A percentile compares a stretch with the other conserved stretches of the same genome.
These are phyloP conservation scores for Melolontha melolontha DNA, from an alignment of 2,888 invertebrate species.

Conservation along the genomic window DNA sequence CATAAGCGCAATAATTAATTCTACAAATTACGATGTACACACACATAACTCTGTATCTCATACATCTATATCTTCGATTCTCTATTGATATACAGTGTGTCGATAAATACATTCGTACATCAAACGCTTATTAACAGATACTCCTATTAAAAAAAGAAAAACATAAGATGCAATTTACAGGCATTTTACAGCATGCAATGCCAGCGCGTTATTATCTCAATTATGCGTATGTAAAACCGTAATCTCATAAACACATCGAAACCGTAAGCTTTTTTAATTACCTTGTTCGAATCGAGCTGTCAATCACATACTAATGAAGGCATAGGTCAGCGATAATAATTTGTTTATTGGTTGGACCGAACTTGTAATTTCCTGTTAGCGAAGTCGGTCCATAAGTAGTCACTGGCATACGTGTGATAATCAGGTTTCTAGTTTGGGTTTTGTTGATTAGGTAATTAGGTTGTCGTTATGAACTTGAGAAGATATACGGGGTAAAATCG, in stretches of 20 bases:
- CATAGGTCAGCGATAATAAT: conserved; percentile 26
- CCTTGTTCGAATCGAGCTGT: conserved; percentile 11
- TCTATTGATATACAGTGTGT: conserved; percentile 6
- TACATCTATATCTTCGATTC: conserved; percentile 7
- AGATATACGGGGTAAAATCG: too few relatives aligned
- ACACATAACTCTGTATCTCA: background rate
- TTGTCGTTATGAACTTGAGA: too few relatives aligned
- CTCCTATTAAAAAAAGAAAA: conserved; percentile 4
- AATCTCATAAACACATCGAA: conserved; percentile 20
- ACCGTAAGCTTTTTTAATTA: conserved; percentile 28
- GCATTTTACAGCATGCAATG: conserved; percentile 17
- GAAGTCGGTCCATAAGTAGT: too few relatives aligned
- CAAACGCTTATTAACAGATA: too few relatives aligned
- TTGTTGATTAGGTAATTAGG: too few relatives aligned
- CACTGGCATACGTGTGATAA: too few relatives aligned
- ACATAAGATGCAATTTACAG: conserved; percentile 28
- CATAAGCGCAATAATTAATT: conserved; percentile 32
- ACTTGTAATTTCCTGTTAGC: conserved; percentile 8
- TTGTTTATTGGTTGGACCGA: conserved; percentile 20
- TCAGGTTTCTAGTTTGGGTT: too few relatives aligned
- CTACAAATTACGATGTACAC: conserved; percentile 12
- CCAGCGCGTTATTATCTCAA: conserved; percentile 29
- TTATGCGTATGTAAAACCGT: conserved; percentile 26
- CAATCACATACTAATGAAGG: conserved; percentile 32
- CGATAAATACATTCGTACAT: background rate